Percentiles rank a stretch among this genome's conserved stretches.
phyloP scores from a whole-genome alignment of 2,888 invertebrate species.

The Drosophila macrospina region DNA sequence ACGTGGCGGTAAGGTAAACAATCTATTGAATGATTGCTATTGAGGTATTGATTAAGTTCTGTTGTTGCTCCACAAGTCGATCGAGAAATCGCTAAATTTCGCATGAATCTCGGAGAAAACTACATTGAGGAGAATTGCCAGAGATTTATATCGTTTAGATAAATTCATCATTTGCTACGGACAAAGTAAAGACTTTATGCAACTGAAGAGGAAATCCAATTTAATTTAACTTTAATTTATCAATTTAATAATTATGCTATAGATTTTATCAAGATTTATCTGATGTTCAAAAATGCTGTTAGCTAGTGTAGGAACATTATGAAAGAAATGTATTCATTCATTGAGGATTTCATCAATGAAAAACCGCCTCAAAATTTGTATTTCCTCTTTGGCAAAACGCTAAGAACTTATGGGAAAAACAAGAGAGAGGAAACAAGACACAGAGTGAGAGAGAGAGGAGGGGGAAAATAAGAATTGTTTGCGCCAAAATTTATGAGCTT shows the following conservation, averaged over 20 bases:
- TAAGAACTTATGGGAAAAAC: conserved; percentile 35
- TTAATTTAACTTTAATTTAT: too few relatives aligned
- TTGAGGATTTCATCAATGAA: conserved; percentile 15
- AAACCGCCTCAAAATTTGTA: neutral
- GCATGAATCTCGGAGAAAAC: neutral
- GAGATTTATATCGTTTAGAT: neutral
- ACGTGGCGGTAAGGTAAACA: conserved; percentile 45
- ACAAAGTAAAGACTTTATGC: too few relatives aligned
- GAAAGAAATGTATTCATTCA: conserved; percentile 4
- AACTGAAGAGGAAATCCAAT: too few relatives aligned
- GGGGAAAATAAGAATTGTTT: conserved; percentile 47
- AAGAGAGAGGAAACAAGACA: too few relatives aligned
- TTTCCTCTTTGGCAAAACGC: conserved; percentile 18
- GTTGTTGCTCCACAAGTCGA: conserved; percentile 59
- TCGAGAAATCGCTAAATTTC: conserved; percentile 17
- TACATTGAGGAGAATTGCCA: neutral
- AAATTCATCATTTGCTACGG: neutral
- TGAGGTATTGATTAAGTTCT: conserved; percentile 66
- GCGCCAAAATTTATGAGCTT: conserved; percentile 71
- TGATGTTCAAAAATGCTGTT: neutral
- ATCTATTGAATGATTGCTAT: conserved; percentile 33
- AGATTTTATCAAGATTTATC: too few relatives aligned
- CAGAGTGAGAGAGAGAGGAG: neutral
- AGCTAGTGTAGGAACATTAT: neutral
- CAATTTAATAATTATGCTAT: too few relatives aligned